A percentile compares a stretch with the other conserved stretches of the same genome.
Evolutionary conservation across 2,888 invertebrate genomes (phyloP).

Genomic region (Bedellia somnulentella): DNA sequence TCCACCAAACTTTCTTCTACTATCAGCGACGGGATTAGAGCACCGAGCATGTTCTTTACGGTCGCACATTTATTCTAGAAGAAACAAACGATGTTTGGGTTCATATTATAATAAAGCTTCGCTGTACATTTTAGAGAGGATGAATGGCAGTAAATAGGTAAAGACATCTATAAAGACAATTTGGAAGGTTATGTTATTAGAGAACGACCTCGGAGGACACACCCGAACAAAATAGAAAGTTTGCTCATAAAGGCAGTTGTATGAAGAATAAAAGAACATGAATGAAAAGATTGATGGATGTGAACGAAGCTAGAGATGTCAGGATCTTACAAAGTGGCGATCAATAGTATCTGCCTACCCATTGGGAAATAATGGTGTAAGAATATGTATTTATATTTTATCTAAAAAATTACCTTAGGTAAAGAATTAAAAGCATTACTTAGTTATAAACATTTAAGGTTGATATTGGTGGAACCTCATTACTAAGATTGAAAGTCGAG

Average conservation of each 20-base stretch:
- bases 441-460: too few species aligned
- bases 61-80: slow-evolving; percentile 11
- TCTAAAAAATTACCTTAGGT: not conserved
- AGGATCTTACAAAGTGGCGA: too few species aligned
- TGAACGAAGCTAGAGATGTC: too few species aligned
- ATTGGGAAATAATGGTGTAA: not conserved
- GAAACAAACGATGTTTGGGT: not conserved
- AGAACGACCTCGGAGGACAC: too few species aligned
- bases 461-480: too few species aligned
- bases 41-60: slow-evolving; percentile 29
- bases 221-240: too few species aligned
- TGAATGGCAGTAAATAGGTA: not conserved
- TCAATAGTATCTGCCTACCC: not conserved
- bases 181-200: too few species aligned
- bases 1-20: slow-evolving; percentile 45
- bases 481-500: too few species aligned
- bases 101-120: not conserved
- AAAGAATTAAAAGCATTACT: too few species aligned
- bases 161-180: not conserved
- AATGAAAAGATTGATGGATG: too few species aligned
- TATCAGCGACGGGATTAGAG: slow-evolving; percentile 49
- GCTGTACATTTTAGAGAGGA: not conserved
- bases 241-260: too few species aligned
- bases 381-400: not conserved
- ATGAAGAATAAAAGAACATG: too few species aligned